phyloP scores from a whole-genome alignment of 2,113 vertebrate species.

The Platichthys stellatus region DNA sequence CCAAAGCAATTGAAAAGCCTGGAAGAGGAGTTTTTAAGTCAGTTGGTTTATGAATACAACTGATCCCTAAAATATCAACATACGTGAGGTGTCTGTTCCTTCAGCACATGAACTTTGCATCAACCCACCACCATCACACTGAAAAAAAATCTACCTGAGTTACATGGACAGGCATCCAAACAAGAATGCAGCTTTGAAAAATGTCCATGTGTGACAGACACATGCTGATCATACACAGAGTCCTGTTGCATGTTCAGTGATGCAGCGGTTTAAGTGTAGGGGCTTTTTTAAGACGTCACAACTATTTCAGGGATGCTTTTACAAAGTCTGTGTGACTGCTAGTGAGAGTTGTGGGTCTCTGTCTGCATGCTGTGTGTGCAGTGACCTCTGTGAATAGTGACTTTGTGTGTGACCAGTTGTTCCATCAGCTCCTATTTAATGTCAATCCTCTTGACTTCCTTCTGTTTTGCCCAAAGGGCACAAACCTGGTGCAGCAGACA shows the following conservation, averaged over 20 bases:
- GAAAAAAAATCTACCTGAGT: neutral
- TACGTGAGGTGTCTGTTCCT: too few species aligned
- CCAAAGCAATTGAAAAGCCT: neutral
- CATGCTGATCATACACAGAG: constrained; percentile 1
- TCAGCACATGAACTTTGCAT: too few species aligned
- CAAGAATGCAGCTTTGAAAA: neutral
- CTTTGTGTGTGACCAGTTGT: constrained; percentile 41
- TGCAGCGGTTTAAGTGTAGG: constrained; percentile 4
- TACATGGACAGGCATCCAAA: neutral
- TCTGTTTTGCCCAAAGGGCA: constrained; percentile 39
- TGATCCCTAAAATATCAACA: too few species aligned
- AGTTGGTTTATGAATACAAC: neutral
- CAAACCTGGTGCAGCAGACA: constrained; percentile 37
- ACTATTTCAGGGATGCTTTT: neutral
- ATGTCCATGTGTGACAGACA: constrained; percentile 15
- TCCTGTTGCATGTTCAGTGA: neutral
- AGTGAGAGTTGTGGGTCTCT: neutral
- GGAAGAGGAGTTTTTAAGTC: neutral
- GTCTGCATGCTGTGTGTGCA: constrained; percentile 13
- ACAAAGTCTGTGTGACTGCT: neutral
- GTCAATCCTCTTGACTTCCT: constrained; percentile 38
- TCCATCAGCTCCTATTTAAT: constrained; percentile 51
- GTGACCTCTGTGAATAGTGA: constrained; percentile 28
- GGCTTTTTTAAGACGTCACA: neutral
- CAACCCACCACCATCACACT: too few species aligned